Evolutionary conservation across 64 coral and sea anemone species (phyloP).

Genomic region (Pocillopora damicornis): DNA sequence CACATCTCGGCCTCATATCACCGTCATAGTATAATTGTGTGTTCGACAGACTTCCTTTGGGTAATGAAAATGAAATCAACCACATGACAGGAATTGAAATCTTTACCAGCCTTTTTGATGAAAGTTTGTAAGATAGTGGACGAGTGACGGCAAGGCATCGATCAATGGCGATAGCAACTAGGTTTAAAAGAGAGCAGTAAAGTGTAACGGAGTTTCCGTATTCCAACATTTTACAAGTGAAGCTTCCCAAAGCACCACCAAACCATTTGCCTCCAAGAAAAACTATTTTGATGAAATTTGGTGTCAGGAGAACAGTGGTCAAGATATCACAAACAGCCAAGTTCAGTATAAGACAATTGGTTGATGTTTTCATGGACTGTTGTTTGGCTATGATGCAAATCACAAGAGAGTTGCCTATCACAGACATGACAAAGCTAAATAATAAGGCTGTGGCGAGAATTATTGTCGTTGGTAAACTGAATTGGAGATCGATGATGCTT

Average conservation of each 20-base stretch:
- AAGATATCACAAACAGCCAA: conserved; percentile 17
- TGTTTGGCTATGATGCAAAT: conserved; percentile 28
- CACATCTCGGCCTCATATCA: background rate
- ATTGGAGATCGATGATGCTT: too few species aligned
- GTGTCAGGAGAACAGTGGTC: background rate
- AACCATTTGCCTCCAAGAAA: background rate
- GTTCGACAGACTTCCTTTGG: background rate
- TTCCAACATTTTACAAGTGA: background rate
- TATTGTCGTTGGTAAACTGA: background rate
- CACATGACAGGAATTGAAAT: background rate
- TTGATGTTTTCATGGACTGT: conserved; percentile 20
- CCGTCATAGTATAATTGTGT: background rate
- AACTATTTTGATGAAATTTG: background rate
- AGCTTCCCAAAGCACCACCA: background rate
- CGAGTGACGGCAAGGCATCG: conserved; percentile 1
- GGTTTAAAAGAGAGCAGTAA: background rate
- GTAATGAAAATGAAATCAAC: background rate
- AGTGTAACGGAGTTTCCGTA: background rate
- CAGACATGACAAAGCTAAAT: background rate
- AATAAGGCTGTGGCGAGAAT: background rate
- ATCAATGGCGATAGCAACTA: background rate
- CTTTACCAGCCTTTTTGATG: background rate
- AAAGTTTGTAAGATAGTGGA: background rate
- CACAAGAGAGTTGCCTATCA: conserved; percentile 38
- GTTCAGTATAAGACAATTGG: conserved; percentile 48